These are phyloP conservation scores for Trididemnum nubilum DNA, from an alignment of 23 tunicate species.

Conservation along the genomic window DNA sequence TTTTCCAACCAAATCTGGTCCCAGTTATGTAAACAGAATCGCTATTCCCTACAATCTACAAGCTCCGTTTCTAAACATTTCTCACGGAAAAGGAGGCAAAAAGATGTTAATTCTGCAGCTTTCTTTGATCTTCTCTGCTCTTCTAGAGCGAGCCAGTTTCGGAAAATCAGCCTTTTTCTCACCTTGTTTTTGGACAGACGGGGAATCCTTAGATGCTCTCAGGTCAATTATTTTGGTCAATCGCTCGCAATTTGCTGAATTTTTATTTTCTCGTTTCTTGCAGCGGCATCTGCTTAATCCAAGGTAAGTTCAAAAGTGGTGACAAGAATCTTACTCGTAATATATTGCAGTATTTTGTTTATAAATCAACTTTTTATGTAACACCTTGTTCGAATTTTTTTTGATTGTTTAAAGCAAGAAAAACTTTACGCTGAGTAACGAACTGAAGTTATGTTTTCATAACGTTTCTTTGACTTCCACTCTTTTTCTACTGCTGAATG, in stretches of 20 bases:
- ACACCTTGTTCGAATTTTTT: no score
- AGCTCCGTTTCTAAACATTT: neutral
- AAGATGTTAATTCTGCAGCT: constrained; percentile 24
- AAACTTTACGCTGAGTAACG: no score
- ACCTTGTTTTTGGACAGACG: constrained; percentile 32
- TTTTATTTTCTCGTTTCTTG: neutral
- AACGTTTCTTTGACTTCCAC: no score
- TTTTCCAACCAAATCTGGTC: neutral
- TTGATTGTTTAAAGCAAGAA: no score
- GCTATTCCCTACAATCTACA: constrained; percentile 40
- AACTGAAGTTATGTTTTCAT: no score
- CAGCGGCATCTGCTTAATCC: constrained; percentile 10
- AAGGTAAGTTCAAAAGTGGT: no score
- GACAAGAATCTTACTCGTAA: no score
- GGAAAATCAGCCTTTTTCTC: constrained; percentile 36
- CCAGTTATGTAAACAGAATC: neutral
- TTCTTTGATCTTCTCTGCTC: constrained; percentile 38
- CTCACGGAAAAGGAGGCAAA: neutral
- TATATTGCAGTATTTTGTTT: no score
- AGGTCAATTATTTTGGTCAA: neutral
- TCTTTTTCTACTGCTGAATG: no score
- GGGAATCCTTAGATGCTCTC: constrained; percentile 13
- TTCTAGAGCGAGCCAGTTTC: constrained; percentile 27
- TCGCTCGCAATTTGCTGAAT: neutral
- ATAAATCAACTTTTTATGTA: no score